These are phyloP conservation scores for Alcis repandata DNA, from an alignment of 2,888 invertebrate species.

Conservation along the genomic window DNA sequence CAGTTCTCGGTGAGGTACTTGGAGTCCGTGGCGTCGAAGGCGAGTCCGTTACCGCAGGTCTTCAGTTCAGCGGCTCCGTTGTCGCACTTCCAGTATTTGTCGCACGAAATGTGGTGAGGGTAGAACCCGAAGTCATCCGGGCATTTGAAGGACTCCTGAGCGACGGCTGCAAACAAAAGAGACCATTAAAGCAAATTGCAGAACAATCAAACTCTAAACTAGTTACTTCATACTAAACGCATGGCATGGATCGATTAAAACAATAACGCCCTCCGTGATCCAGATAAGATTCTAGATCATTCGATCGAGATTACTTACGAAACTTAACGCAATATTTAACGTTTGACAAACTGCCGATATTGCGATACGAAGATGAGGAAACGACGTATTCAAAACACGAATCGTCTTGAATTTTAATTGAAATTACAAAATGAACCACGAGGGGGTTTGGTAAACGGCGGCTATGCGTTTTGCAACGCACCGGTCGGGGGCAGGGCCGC, in stretches of 20 bases:
- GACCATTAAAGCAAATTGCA: conserved; percentile 15
- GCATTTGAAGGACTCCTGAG: conserved; percentile 95
- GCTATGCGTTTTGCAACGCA: conserved; percentile 70
- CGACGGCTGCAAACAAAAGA: conserved; percentile 86
- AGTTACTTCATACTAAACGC: conserved; percentile 6
- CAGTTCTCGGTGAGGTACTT: conserved; percentile 97
- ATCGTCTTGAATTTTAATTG: conserved; percentile 76
- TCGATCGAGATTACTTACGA: conserved; percentile 34
- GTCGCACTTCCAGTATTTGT: conserved; percentile 98
- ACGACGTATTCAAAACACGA: conserved; percentile 61
- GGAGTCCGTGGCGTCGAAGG: conserved; percentile 95
- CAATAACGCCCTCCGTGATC: conserved; percentile 28
- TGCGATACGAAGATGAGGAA: conserved; percentile 61
- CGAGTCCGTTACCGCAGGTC: conserved; percentile 97
- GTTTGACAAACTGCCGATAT: conserved; percentile 63
- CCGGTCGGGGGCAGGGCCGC: conserved; percentile 69
- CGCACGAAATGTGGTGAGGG: conserved; percentile 95
- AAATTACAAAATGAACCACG: conserved; percentile 72
- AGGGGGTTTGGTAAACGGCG: conserved; percentile 69
- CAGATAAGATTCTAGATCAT: conserved; percentile 24
- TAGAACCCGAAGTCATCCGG: conserved; percentile 98
- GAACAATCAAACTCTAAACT: not conserved
- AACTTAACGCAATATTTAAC: conserved; percentile 34
- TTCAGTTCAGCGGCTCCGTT: conserved; percentile 95
- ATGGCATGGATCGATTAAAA: conserved; percentile 41